phyloP scores from a whole-genome alignment of 2,888 invertebrate genomes.

The Apamea epomidion region DNA sequence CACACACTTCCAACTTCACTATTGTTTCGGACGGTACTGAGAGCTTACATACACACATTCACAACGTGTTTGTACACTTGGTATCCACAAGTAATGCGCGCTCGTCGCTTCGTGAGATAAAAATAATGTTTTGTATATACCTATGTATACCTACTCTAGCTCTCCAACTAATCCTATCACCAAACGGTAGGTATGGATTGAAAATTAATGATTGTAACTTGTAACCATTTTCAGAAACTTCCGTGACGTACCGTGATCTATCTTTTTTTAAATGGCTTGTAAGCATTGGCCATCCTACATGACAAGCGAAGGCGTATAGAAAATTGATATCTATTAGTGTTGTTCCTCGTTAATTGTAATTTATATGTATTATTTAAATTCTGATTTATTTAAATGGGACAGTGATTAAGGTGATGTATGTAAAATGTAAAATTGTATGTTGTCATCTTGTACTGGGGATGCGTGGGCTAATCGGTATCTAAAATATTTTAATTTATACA shows the following conservation, averaged over 20 bases:
- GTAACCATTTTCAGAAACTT: background rate
- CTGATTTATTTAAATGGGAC: slow-evolving; percentile 49
- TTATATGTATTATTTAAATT: slow-evolving; percentile 53
- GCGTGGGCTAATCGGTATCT: slow-evolving; percentile 34
- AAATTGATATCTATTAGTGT: slow-evolving; percentile 48
- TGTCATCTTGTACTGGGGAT: slow-evolving; percentile 9
- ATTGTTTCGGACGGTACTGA: no score
- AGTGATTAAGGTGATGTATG: slow-evolving; percentile 47
- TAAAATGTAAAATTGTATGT: slow-evolving; percentile 28
- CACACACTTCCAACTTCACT: no score
- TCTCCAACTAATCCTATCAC: background rate
- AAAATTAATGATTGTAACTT: background rate
- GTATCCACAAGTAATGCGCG: no score
- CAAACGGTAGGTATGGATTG: background rate
- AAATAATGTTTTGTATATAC: no score
- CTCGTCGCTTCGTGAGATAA: no score
- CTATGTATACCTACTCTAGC: background rate
- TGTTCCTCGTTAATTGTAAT: slow-evolving; percentile 32
- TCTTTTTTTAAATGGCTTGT: slow-evolving; percentile 8
- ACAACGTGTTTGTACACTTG: no score
- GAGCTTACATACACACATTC: no score
- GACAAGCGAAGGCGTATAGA: slow-evolving; percentile 36
- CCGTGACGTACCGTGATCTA: background rate
- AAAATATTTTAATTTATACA: slow-evolving; percentile 43
- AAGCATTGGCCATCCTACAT: slow-evolving; percentile 3